Conservation (phyloP, 2,888 invertebrate genomes). For the Tenthredo notha region DNA sequence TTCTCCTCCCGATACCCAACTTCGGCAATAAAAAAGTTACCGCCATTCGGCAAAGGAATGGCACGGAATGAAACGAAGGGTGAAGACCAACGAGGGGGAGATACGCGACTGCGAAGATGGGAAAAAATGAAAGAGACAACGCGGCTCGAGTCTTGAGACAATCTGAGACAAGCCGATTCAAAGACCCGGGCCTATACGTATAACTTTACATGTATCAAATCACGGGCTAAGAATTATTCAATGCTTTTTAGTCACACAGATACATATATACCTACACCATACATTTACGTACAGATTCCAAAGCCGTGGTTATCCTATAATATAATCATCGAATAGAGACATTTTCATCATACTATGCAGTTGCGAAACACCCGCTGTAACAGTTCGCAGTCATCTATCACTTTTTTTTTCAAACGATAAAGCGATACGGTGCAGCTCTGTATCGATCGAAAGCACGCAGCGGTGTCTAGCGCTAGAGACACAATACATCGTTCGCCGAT, state of each 20-base stretch:
- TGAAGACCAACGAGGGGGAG: conserved; percentile 55
- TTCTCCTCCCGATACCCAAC: conserved; percentile 70
- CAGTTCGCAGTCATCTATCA: neutral
- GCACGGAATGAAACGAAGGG: conserved; percentile 52
- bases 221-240: neutral
- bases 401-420: neutral
- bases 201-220: neutral
- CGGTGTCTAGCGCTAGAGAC: neutral
- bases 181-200: conserved; percentile 55
- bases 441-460: neutral
- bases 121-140: conserved; percentile 29
- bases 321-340: neutral
- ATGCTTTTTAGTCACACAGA: neutral
- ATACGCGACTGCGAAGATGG: conserved; percentile 52
- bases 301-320: neutral
- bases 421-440: neutral
- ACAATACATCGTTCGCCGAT: neutral
- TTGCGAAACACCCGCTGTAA: neutral
- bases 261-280: neutral
- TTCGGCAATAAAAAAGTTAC: conserved; percentile 76
- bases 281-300: neutral
- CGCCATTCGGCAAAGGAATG: conserved; percentile 53
- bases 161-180: conserved; percentile 54
- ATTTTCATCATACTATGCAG: neutral
- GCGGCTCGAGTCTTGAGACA: conserved; percentile 23